Conservation (phyloP, 35 echinoderm and acorn worm genomes). For the Lytechinus variegatus region DNA sequence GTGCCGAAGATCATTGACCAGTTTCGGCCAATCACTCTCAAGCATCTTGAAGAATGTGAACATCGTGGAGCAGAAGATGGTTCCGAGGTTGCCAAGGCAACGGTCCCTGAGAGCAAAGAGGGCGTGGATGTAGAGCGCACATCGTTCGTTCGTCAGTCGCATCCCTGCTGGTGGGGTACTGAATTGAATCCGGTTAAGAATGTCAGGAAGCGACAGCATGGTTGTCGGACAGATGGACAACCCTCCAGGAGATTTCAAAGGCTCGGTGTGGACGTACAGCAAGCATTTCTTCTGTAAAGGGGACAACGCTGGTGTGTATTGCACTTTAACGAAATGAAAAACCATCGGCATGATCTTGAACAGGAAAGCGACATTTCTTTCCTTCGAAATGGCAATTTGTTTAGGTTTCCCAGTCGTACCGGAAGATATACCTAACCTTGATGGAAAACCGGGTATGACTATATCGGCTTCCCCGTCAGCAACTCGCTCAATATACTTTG, state of each 20-base stretch:
- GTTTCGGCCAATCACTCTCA: not conserved
- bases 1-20: slow-evolving; percentile 35
- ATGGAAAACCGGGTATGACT: not conserved
- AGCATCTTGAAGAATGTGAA: slow-evolving; percentile 23
- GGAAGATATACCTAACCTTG: slow-evolving; percentile 26
- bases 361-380: slow-evolving; percentile 29
- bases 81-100: slow-evolving; percentile 43
- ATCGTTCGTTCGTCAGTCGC: slow-evolving; percentile 40
- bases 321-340: slow-evolving; percentile 4
- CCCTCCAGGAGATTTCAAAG: not conserved
- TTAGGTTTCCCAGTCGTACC: slow-evolving; percentile 39
- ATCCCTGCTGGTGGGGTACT: slow-evolving; percentile 44
- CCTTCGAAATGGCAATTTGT: slow-evolving; percentile 7
- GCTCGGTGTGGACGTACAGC: slow-evolving; percentile 15
- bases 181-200: slow-evolving; percentile 21
- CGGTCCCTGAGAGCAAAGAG: slow-evolving; percentile 28
- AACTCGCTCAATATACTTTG: not conserved
- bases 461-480: slow-evolving; percentile 4
- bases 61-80: slow-evolving; percentile 1
- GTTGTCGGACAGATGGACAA: not conserved
- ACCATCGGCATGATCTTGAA: slow-evolving; percentile 43
- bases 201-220: slow-evolving; percentile 32
- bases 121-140: slow-evolving; percentile 30
- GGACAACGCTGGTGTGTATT: not conserved
- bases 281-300: slow-evolving; percentile 33